Percentiles rank a stretch among this genome's conserved stretches.
phyloP scores from a whole-genome alignment of 2,888 invertebrate species.

The Didymodactylos carnosus region DNA sequence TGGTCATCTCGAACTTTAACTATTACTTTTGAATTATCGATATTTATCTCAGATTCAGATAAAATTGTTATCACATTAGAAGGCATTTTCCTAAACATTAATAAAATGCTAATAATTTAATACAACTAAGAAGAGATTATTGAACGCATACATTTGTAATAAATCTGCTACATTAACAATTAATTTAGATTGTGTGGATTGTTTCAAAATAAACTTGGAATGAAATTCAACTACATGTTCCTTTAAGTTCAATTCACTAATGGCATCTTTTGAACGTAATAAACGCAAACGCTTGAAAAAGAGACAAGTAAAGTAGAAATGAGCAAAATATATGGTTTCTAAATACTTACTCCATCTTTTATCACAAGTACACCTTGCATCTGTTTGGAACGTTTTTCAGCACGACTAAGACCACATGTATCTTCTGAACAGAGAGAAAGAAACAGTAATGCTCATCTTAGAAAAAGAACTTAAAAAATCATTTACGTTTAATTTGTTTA shows the following conservation, averaged over 20 bases:
- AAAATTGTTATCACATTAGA: too few relatives aligned
- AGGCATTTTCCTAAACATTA: too few relatives aligned
- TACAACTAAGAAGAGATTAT: too few relatives aligned
- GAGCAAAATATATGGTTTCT: neutral
- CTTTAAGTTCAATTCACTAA: slow-evolving; percentile 58
- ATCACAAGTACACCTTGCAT: slow-evolving; percentile 4
- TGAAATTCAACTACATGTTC: slow-evolving; percentile 57
- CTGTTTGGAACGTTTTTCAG: slow-evolving; percentile 1
- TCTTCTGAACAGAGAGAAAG: neutral
- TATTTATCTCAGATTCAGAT: too few relatives aligned
- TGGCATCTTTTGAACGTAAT: slow-evolving; percentile 68
- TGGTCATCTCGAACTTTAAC: too few relatives aligned
- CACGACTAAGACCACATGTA: slow-evolving; percentile 43
- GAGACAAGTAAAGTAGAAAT: neutral
- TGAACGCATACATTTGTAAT: too few relatives aligned
- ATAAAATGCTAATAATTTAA: too few relatives aligned
- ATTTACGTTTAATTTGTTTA: slow-evolving; percentile 25
- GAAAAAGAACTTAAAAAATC: neutral
- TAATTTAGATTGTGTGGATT: too few relatives aligned
- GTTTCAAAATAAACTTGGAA: too few relatives aligned
- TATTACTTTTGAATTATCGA: too few relatives aligned
- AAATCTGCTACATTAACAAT: too few relatives aligned
- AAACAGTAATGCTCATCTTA: neutral
- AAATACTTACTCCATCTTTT: slow-evolving; percentile 4
- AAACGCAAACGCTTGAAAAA: slow-evolving; percentile 47